These are phyloP conservation scores for Lepidochrysops patricia DNA, from an alignment of 2,888 invertebrate genomes.

Conservation along the genomic window DNA sequence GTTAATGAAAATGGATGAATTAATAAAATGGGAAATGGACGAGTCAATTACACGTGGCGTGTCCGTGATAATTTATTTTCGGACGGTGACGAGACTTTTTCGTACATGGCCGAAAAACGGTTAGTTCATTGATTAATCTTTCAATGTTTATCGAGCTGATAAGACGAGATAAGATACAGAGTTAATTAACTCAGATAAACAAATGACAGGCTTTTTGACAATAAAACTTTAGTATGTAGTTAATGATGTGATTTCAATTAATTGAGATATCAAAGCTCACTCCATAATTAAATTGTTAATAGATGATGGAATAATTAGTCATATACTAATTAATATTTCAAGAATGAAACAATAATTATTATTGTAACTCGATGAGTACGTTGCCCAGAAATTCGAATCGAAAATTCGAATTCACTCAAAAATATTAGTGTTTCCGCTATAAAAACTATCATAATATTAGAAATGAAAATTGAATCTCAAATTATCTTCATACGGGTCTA, in stretches of 20 bases:
- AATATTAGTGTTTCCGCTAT: too few relatives aligned
- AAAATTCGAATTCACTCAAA: too few relatives aligned
- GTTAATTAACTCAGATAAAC: slow-evolving; percentile 2
- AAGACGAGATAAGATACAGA: neutral
- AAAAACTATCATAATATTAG: too few relatives aligned
- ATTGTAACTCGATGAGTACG: too few relatives aligned
- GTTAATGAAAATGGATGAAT: slow-evolving; percentile 14
- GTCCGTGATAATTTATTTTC: slow-evolving; percentile 46
- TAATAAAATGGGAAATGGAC: slow-evolving; percentile 29
- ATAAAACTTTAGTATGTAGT: neutral
- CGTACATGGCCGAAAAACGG: slow-evolving; percentile 42
- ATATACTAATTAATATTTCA: too few relatives aligned
- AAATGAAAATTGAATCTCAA: too few relatives aligned
- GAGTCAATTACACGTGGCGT: slow-evolving; percentile 44
- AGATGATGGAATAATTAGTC: too few relatives aligned
- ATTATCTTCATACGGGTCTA: too few relatives aligned
- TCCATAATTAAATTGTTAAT: too few relatives aligned
- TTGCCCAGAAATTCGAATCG: too few relatives aligned
- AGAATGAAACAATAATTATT: too few relatives aligned
- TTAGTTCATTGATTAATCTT: slow-evolving; percentile 44
- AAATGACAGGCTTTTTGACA: neutral
- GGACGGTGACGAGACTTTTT: slow-evolving; percentile 47
- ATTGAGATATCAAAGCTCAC: too few relatives aligned
- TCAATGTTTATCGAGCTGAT: slow-evolving; percentile 17
- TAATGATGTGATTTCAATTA: neutral